Conservation (phyloP, 2,797 vertebrate species). For the Sebastes diploproa region DNA sequence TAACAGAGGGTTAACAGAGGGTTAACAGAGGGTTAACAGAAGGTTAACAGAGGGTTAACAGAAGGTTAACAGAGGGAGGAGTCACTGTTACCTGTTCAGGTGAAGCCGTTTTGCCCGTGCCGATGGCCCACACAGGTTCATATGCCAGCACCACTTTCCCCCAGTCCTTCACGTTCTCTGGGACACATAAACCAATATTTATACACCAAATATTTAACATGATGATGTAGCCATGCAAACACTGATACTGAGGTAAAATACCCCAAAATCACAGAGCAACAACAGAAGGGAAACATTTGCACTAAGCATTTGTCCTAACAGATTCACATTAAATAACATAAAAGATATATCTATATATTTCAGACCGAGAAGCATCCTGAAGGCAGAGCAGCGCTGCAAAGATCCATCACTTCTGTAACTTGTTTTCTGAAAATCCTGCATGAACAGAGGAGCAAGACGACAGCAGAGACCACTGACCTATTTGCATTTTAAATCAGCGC, state of each 20-base stretch:
- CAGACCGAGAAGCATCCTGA: background rate
- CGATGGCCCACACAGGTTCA: slow-evolving; percentile 95
- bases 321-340: background rate
- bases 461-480: slow-evolving; percentile 42
- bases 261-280: background rate
- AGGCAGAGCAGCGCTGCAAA: background rate
- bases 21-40: no score
- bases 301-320: background rate
- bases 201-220: background rate
- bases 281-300: background rate
- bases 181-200: background rate
- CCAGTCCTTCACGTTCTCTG: slow-evolving; percentile 94
- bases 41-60: background rate
- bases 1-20: fast-evolving
- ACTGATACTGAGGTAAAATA: background rate
- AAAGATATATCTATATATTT: background rate
- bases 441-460: background rate
- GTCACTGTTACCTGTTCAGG: slow-evolving; percentile 86
- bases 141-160: slow-evolving; percentile 92
- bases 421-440: background rate
- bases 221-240: fast-evolving
- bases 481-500: slow-evolving; percentile 51
- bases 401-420: background rate
- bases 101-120: slow-evolving; percentile 91
- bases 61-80: background rate